A percentile compares a stretch with the other conserved stretches of the same genome.
These are phyloP conservation scores for Lepidonotus clava DNA, from an alignment of 2,888 invertebrate genomes.

Conservation along the genomic window DNA sequence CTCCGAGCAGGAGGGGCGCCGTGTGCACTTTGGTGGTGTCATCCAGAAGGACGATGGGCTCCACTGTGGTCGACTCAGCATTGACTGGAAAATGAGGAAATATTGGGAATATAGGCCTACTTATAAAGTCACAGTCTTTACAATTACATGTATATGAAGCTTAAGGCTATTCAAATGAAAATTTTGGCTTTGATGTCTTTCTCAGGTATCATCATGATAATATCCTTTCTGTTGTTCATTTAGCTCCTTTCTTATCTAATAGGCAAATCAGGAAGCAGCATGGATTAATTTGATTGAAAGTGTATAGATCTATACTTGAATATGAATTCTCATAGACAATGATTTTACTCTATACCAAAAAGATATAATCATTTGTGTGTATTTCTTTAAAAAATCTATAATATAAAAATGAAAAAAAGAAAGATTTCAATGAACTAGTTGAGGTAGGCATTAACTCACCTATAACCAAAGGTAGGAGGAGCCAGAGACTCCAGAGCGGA, in stretches of 20 bases:
- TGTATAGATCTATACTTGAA: neutral
- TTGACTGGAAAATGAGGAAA: neutral
- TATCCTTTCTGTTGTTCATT: no score
- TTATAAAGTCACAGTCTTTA: no score
- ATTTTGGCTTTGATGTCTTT: no score
- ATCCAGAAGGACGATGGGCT: neutral
- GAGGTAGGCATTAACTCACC: neutral
- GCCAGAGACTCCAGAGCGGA: neutral
- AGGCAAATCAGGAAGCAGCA: no score
- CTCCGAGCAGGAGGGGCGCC: conserved; percentile 65
- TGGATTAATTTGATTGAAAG: no score
- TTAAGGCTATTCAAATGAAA: no score
- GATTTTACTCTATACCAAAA: neutral
- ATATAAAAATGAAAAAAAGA: neutral
- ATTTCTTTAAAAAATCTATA: neutral
- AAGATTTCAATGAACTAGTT: neutral
- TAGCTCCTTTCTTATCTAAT: no score
- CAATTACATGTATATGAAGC: no score
- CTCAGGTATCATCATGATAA: no score
- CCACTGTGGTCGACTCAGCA: neutral
- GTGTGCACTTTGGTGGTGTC: neutral
- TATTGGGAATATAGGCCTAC: no score
- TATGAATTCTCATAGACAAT: neutral
- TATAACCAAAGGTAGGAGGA: neutral
- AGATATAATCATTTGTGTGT: neutral